Percentiles rank a stretch among this genome's conserved stretches.
These are phyloP conservation scores for Azorinus chamasolen DNA, from an alignment of 2,888 invertebrate genomes.

Conservation along the genomic window DNA sequence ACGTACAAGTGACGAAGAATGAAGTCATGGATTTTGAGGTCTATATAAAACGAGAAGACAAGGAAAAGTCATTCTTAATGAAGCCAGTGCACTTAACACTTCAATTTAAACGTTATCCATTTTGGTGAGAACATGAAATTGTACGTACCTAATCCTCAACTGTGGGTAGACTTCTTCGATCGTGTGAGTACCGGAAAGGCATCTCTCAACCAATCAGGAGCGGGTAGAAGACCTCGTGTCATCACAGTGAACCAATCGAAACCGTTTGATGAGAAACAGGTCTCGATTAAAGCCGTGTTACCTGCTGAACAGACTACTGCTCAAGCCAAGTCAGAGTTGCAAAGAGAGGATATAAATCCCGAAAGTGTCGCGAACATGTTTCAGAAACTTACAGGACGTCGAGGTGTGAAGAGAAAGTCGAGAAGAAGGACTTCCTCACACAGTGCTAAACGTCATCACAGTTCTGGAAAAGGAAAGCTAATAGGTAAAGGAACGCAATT, in stretches of 20 bases:
- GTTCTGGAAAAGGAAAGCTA: too few relatives aligned
- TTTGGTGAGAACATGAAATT: conserved; percentile 25
- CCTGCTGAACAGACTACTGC: conserved; percentile 30
- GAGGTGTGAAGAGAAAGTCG: conserved; percentile 7
- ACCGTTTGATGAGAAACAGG: conserved; percentile 5
- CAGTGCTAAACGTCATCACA: conserved; percentile 13
- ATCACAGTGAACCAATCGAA: conserved; percentile 23
- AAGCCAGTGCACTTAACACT: conserved; percentile 31
- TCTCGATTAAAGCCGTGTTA: conserved; percentile 29
- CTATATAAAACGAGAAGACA: conserved; percentile 47
- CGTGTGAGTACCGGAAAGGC: conserved; percentile 25
- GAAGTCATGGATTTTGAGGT: conserved; percentile 32
- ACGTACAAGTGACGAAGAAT: not conserved
- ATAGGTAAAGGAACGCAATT: too few relatives aligned
- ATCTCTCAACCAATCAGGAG: conserved; percentile 29
- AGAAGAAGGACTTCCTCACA: not conserved
- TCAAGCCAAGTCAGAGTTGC: conserved; percentile 30
- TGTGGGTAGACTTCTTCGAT: conserved; percentile 39
- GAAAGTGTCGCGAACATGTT: conserved; percentile 19
- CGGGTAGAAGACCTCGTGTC: conserved; percentile 10
- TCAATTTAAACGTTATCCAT: conserved; percentile 33
- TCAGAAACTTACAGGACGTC: conserved; percentile 14
- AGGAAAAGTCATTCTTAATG: not conserved
- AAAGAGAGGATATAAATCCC: conserved; percentile 31
- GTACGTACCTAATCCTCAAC: conserved; percentile 52